These are phyloP conservation scores for Varanus salvator DNA, from an alignment of 2,113 vertebrate genomes.

Conservation along the genomic window DNA sequence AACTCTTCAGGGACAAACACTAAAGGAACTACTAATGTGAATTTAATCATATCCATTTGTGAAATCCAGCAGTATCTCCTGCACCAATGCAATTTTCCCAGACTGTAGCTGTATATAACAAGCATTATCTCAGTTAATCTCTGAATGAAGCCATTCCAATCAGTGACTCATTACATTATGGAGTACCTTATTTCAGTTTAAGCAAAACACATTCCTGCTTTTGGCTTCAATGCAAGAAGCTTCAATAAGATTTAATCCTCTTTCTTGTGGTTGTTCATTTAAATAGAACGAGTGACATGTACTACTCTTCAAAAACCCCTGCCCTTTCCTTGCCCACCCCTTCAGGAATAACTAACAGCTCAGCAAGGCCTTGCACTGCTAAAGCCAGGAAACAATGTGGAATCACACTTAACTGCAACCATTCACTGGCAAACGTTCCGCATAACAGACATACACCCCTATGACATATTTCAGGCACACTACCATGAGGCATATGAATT, in stretches of 20 bases:
- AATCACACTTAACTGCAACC: conserved; percentile 11
- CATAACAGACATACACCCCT: neutral
- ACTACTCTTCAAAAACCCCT: neutral
- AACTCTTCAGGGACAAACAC: neutral
- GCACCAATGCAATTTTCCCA: neutral
- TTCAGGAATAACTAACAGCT: neutral
- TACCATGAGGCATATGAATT: conserved; percentile 3
- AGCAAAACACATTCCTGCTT: neutral
- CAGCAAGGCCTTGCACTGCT: neutral
- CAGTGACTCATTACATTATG: neutral
- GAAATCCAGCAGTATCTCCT: neutral
- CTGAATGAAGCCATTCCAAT: neutral
- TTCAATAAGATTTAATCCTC: neutral
- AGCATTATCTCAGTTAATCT: neutral
- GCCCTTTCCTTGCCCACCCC: neutral
- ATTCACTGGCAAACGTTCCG: neutral
- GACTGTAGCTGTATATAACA: neutral
- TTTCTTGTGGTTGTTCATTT: conserved; percentile 1
- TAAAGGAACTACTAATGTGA: neutral
- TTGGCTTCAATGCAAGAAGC: neutral
- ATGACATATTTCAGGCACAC: conserved; percentile 3
- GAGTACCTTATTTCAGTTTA: neutral
- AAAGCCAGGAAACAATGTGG: neutral
- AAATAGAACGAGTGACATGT: neutral
- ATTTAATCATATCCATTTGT: conserved; percentile 7